A percentile compares a stretch with the other conserved stretches of the same genome.
phyloP scores from a whole-genome alignment of 2,113 vertebrate species.

The Urocynchramus pylzowi region DNA sequence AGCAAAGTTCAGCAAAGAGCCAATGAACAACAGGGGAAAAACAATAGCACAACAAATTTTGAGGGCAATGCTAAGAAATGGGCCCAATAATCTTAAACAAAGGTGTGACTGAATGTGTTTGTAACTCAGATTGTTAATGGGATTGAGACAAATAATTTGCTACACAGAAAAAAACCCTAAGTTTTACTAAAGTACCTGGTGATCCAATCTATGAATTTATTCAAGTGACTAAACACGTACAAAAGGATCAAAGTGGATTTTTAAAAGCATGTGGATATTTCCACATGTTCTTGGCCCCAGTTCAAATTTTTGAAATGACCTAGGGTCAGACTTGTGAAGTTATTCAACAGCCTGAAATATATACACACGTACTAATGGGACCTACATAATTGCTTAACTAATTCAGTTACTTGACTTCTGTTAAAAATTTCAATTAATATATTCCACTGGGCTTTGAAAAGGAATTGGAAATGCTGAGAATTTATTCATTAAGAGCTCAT shows the following conservation, averaged over 20 bases:
- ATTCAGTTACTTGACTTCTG: neutral
- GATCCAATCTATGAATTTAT: neutral
- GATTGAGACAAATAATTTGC: neutral
- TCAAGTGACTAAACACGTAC: neutral
- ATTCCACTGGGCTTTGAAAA: constrained; percentile 12
- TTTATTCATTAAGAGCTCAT: neutral
- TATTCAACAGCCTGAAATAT: neutral
- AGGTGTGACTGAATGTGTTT: neutral
- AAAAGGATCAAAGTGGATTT: neutral
- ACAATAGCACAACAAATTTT: neutral
- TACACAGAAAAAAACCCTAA: neutral
- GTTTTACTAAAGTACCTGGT: neutral
- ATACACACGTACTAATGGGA: neutral
- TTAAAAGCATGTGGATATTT: neutral
- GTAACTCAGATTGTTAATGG: neutral
- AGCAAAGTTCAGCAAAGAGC: constrained; percentile 17
- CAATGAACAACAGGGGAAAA: neutral
- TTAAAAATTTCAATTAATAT: neutral
- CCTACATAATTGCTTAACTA: neutral
- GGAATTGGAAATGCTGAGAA: neutral
- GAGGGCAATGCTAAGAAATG: neutral
- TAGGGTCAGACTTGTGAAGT: neutral
- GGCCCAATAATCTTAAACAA: neutral
- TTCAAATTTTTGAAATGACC: neutral
- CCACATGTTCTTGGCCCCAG: neutral